These are phyloP conservation scores for Bradypodion ventrale DNA, from an alignment of 2,797 vertebrate genomes.

Conservation along the genomic window DNA sequence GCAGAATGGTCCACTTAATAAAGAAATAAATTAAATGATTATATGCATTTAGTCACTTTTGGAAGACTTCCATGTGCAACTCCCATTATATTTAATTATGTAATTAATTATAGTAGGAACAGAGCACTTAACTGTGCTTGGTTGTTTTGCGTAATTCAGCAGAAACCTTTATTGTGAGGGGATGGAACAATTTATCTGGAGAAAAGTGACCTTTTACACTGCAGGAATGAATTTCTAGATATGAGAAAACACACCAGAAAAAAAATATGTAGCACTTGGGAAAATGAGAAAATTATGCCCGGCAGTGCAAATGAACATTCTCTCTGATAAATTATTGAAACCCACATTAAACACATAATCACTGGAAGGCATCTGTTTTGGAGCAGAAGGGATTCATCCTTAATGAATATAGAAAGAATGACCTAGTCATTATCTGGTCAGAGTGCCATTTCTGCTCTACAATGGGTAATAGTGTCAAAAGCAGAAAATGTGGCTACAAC, in stretches of 20 bases:
- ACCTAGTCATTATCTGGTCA: not conserved
- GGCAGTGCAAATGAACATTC: slow-evolving; percentile 5
- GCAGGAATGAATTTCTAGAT: slow-evolving; percentile 23
- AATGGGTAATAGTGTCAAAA: not conserved
- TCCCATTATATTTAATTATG: slow-evolving; percentile 23
- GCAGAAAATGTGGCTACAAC: not conserved
- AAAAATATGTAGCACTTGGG: slow-evolving; percentile 11
- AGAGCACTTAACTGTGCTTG: slow-evolving; percentile 7
- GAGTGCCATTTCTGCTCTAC: not conserved
- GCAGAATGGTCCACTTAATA: slow-evolving; percentile 14
- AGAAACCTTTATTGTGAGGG: slow-evolving; percentile 12
- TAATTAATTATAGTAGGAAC: slow-evolving; percentile 24
- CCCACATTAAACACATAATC: not conserved
- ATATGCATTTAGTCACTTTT: slow-evolving; percentile 2
- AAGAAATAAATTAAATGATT: slow-evolving; percentile 23
- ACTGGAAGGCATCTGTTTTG: not conserved
- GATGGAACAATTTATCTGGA: slow-evolving; percentile 7
- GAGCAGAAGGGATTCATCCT: not conserved
- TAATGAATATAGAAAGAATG: not conserved
- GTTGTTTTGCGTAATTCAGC: slow-evolving; percentile 5
- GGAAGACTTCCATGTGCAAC: not conserved
- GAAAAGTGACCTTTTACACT: slow-evolving; percentile 1
- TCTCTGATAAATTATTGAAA: slow-evolving; percentile 13
- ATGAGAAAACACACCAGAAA: slow-evolving; percentile 16
- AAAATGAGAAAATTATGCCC: slow-evolving; percentile 11